A percentile compares a stretch with the other conserved stretches of the same genome.
These are phyloP conservation scores for Patiria pectinifera DNA, from an alignment of 53 echinoderm and acorn worm species.

Conservation along the genomic window DNA sequence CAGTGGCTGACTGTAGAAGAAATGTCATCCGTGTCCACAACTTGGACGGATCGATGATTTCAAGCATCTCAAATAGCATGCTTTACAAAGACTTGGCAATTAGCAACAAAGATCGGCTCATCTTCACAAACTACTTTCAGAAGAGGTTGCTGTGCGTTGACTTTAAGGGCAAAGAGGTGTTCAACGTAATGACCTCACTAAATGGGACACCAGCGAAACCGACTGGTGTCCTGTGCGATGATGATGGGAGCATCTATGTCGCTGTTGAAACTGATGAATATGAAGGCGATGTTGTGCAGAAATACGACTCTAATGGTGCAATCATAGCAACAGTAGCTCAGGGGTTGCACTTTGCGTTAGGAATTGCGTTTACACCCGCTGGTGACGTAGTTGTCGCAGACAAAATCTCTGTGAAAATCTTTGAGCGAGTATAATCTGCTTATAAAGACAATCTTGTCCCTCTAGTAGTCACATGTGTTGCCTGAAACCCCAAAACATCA, in stretches of 20 bases:
- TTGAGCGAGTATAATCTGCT: neutral
- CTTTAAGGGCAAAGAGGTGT: slow-evolving; percentile 13
- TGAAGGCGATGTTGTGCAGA: neutral
- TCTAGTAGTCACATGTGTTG: too few species aligned
- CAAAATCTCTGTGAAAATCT: neutral
- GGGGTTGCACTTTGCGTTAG: neutral
- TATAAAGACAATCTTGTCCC: too few species aligned
- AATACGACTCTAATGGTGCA: slow-evolving; percentile 10
- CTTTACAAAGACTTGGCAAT: neutral
- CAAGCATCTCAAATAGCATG: neutral
- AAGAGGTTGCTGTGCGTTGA: neutral
- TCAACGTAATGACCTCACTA: neutral
- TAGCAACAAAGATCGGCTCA: neutral
- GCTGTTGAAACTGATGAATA: neutral
- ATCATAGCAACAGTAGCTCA: neutral
- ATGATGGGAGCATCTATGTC: slow-evolving; percentile 10
- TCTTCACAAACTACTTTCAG: neutral
- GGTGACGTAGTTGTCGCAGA: neutral
- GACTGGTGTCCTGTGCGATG: slow-evolving; percentile 2
- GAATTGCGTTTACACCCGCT: slow-evolving; percentile 22
- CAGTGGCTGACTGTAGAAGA: neutral
- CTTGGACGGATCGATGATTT: neutral
- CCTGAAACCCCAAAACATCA: too few species aligned
- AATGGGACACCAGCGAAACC: neutral
- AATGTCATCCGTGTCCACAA: neutral